phyloP scores from a whole-genome alignment of 2,888 invertebrate species.

The Diaprepes abbreviatus region DNA sequence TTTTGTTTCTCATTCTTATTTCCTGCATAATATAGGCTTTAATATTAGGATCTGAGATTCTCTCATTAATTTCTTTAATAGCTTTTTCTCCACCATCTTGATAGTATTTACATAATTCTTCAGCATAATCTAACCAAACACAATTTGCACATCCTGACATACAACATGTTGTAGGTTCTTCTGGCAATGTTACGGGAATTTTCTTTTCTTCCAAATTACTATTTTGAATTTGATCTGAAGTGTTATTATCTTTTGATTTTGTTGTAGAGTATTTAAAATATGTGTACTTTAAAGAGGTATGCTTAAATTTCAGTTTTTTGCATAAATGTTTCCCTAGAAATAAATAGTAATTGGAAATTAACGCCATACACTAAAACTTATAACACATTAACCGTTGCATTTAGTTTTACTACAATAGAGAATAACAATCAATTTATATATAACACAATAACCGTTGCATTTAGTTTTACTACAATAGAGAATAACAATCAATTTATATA shows the following conservation, averaged over 20 bases:
- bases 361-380: too few species aligned
- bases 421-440: too few species aligned
- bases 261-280: not conserved
- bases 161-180: conserved; percentile 87
- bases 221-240: not conserved
- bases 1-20: conserved; percentile 68
- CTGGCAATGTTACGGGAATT: conserved; percentile 1
- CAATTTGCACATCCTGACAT: conserved; percentile 94
- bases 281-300: not conserved
- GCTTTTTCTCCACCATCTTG: conserved; percentile 79
- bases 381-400: too few species aligned
- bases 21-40: conserved; percentile 87
- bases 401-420: too few species aligned
- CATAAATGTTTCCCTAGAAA: not conserved
- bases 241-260: not conserved
- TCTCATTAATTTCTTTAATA: conserved; percentile 79
- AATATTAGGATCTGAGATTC: conserved; percentile 85
- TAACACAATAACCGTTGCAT: too few species aligned
- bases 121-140: conserved; percentile 93
- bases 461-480: too few species aligned
- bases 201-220: not conserved
- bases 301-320: not conserved
- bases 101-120: conserved; percentile 74
- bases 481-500: too few species aligned
- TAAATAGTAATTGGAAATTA: too few species aligned